Percentiles rank a stretch among this genome's conserved stretches.
Conservation (phyloP, 2,888 invertebrate species). For the Galeruca laticollis region DNA sequence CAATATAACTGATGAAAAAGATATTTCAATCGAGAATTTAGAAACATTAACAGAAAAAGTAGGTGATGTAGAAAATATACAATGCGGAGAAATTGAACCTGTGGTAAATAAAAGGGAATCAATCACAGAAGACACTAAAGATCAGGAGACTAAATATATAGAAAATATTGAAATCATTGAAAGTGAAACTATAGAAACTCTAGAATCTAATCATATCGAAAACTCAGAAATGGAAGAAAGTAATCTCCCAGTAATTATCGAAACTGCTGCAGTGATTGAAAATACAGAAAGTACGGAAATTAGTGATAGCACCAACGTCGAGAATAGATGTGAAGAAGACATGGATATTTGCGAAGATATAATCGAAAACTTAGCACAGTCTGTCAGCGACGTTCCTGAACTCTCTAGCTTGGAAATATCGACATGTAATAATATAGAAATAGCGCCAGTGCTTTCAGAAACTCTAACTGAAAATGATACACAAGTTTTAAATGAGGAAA, state of each 20-base stretch:
- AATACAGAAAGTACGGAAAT: not conserved
- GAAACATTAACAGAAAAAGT: slow-evolving; percentile 19
- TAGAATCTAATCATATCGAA: not conserved
- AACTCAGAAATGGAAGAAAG: not conserved
- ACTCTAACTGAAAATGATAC: slow-evolving; percentile 14
- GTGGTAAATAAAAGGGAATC: too few species aligned
- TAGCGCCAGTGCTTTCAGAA: not conserved
- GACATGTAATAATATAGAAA: not conserved
- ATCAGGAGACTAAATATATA: not conserved
- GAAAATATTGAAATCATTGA: not conserved
- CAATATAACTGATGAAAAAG: not conserved
- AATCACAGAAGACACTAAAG: not conserved
- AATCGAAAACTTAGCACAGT: not conserved
- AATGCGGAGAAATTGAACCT: slow-evolving; percentile 9
- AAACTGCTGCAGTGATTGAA: not conserved
- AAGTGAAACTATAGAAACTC: not conserved
- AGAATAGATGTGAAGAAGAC: not conserved
- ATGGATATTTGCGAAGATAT: not conserved
- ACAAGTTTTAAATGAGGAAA: slow-evolving; percentile 29
- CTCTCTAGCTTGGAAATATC: not conserved
- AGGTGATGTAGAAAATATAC: slow-evolving; percentile 31
- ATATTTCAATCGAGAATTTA: not conserved
- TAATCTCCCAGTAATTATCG: not conserved
- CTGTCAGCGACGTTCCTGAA: not conserved
- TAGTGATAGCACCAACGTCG: not conserved